Base-by-base conservation (phyloP, 2,113 vertebrate genomes). In the Chauna torquata region DNA sequence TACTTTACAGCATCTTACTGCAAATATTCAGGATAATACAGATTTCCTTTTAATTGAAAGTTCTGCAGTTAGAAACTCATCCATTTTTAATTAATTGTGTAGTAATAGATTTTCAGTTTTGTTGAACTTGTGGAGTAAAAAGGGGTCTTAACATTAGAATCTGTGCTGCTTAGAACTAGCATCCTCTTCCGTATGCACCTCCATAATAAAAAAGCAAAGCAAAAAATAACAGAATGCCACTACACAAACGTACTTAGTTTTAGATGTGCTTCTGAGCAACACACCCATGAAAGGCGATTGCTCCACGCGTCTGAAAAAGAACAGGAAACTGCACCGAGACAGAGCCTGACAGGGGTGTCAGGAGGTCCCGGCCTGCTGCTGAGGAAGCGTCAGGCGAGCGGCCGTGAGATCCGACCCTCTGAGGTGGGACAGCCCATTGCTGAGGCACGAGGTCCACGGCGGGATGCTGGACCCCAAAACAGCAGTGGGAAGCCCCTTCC, bases 241-340 rank as follows among this genome's bases (percentile, higher is more conserved):
- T n/a, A 8, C 8, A n/a, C 9, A 17, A 7, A 38, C 0, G 0
- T 25, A 22, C 18, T 54, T 5, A 0, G 3, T 38, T 57, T 32
- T 20, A 44, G 19, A 75, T 40, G 32, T 49, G 47, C 6, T n/a
- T 47, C 66, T 12, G 22, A n/a, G 17, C n/a, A 66, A 18, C 8
- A 15, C 10, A 14, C 8, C 24, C 15, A 3, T 30, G 12, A 22
- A 3, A 9, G 25, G 12, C 27, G 38, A 16, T 23, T 20, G 38
- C 25, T 2, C 1, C 27, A 19, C 17, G 5, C 7, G 1, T 17
- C 16, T 6, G 32, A 66, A 70, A 74, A 66, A 27, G 32, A 75
- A 45, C 32, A 45, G 42, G 18, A n/a, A 13, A 14, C 3, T n/a
- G 18, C 15, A 23, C 6, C 18, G 13, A 13, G 20, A 40, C 15